Evolutionary conservation across 2,113 vertebrate species (phyloP).

Genomic region (Gallinago media): DNA sequence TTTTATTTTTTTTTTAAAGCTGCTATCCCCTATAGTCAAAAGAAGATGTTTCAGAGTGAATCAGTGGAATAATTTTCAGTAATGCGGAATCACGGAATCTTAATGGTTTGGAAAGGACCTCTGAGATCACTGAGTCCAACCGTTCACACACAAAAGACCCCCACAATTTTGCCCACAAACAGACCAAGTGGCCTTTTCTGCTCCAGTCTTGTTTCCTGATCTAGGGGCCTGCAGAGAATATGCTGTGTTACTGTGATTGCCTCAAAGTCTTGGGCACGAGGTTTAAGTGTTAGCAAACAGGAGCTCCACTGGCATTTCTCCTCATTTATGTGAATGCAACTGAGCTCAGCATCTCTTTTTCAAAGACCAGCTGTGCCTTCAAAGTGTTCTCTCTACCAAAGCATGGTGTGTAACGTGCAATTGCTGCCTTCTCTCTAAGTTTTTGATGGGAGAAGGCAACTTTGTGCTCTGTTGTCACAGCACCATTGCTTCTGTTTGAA

Average conservation of each 20-base stretch:
- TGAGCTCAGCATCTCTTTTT: neutral
- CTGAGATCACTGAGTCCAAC: too few species aligned
- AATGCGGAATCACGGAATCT: too few species aligned
- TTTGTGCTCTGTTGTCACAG: neutral
- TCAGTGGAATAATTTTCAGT: neutral
- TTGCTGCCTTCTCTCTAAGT: neutral
- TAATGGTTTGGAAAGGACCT: too few species aligned
- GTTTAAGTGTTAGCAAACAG: neutral
- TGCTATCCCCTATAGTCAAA: neutral
- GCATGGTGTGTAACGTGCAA: rapidly evolving
- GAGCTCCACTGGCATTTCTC: neutral
- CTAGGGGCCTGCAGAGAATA: rapidly evolving
- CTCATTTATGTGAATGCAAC: neutral
- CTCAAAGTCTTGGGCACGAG: neutral
- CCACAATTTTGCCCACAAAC: neutral
- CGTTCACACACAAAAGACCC: too few species aligned
- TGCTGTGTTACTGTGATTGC: rapidly evolving
- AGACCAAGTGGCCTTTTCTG: neutral
- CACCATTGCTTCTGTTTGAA: neutral
- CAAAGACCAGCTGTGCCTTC: neutral
- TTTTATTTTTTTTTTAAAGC: neutral
- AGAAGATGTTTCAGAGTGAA: neutral
- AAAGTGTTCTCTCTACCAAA: neutral
- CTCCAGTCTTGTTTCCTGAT: neutral
- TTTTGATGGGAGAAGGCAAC: neutral